Base-by-base conservation (phyloP, 2,888 invertebrate genomes). In the Pyralis farinalis region DNA sequence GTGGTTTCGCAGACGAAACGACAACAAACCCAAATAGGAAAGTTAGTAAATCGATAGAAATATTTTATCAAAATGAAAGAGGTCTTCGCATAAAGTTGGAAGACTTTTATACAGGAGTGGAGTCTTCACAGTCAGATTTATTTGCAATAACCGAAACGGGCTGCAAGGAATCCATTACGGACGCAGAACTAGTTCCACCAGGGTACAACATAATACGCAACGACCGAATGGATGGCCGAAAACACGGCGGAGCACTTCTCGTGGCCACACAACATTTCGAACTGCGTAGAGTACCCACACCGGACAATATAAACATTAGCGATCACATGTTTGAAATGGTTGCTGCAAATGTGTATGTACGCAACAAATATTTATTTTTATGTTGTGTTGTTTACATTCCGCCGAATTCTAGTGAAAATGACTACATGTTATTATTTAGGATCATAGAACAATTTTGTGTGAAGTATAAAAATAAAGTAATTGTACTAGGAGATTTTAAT, bases 311-410 rank as follows among this genome's bases (percentile, higher is more conserved):
- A 5, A 29, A 31, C 28, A 33, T 51, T 6, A 40, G 46, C 25
- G 34, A 28, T 25, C 31, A 37, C 31, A 41, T 27, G 8, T 56
- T 56, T 36, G 53, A 56, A 46, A 3, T 52, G 1, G 42, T 56
- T 20, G 32, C 51, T 44, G 49, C 43, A 8, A 37, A 31, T 0
- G 47, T 53, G 1, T 29, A 48, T 25, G 31, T 32, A 8, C 50
- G n/a, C n/a, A n/a, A n/a, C n/a, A n/a, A n/a, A n/a, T n/a, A n/a
- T n/a, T n/a, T n/a, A n/a, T n/a, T n/a, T 43, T 33, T 48, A 7
- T 51, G 46, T 22, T 52, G 44, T 22, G 49, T 55, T 0, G 34
- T 51, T 21, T 53, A 56, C 22, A 53, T 56, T 11, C 47, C 53
- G 6, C 53, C 55, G 0, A 30, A 22, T 1, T 45, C 40, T 40